Conservation (phyloP, 2,888 invertebrate genomes). For the Watsonalla binaria region DNA sequence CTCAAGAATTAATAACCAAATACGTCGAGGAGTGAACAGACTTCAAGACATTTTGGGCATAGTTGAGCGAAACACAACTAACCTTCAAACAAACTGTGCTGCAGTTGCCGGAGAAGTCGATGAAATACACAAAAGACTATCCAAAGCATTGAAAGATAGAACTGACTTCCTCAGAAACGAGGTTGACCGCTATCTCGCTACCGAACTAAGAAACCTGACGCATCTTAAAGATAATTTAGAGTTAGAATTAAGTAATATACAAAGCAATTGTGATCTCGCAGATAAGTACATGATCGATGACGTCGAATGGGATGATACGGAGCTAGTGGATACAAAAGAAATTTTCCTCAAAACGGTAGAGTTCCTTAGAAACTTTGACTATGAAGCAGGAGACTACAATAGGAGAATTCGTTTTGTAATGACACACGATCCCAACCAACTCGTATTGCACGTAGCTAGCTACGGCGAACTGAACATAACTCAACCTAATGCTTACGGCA, state of each 20-base stretch:
- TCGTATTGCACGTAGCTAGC: slow-evolving; percentile 91
- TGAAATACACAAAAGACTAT: slow-evolving; percentile 91
- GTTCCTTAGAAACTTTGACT: slow-evolving; percentile 95
- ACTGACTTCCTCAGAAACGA: slow-evolving; percentile 92
- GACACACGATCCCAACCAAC: slow-evolving; percentile 94
- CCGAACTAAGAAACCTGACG: slow-evolving; percentile 91
- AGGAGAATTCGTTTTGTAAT: slow-evolving; percentile 91
- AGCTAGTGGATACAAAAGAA: slow-evolving; percentile 96
- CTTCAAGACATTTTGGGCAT: slow-evolving; percentile 90
- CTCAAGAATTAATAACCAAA: slow-evolving; percentile 91
- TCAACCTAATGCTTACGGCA: slow-evolving; percentile 79
- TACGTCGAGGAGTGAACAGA: slow-evolving; percentile 91
- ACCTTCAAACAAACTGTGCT: slow-evolving; percentile 92
- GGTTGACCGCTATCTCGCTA: slow-evolving; percentile 93
- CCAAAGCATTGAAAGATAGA: slow-evolving; percentile 93
- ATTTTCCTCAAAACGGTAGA: slow-evolving; percentile 97
- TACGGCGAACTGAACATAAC: slow-evolving; percentile 94
- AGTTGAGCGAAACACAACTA: slow-evolving; percentile 93
- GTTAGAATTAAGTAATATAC: slow-evolving; percentile 95
- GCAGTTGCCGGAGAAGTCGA: slow-evolving; percentile 96
- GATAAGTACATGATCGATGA: slow-evolving; percentile 96
- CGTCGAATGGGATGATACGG: slow-evolving; percentile 95
- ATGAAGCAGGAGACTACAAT: slow-evolving; percentile 93
- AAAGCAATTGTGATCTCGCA: slow-evolving; percentile 97
- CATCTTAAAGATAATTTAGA: slow-evolving; percentile 96